phyloP scores from a whole-genome alignment of 1,140 invertebrate genomes.

The Pogonognathellus flavescens region DNA sequence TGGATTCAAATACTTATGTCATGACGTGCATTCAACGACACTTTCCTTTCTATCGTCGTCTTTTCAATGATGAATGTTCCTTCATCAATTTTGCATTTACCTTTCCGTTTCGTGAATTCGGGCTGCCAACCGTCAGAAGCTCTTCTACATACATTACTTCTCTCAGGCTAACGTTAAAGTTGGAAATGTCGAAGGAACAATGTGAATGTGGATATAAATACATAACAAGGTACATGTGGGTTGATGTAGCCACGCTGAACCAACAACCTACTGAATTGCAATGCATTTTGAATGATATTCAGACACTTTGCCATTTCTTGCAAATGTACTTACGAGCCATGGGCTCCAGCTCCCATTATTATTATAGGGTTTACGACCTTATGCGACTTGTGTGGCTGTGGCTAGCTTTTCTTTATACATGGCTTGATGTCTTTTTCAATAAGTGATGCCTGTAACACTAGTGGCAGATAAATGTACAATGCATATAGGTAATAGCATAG shows the following conservation, averaged over 20 bases:
- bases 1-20: constrained; percentile 5
- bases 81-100: constrained; percentile 40
- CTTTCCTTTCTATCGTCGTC: neutral
- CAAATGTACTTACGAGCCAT: neutral
- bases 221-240: no score
- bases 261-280: no score
- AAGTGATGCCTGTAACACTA: neutral
- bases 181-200: no score
- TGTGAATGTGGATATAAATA: no score
- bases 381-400: neutral
- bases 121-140: neutral
- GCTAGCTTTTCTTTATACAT: no score
- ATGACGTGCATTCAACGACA: neutral
- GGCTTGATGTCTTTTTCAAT: constrained; percentile 18
- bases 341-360: neutral
- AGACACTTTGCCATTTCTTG: no score
- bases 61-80: constrained; percentile 27
- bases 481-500: no score
- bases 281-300: no score
- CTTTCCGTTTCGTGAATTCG: neutral
- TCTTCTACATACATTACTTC: neutral
- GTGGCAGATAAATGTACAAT: no score
- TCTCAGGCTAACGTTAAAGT: neutral
- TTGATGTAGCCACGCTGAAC: no score
- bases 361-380: neutral